Conservation (phyloP, 2,113 vertebrate genomes). For the Nibea albiflora region DNA sequence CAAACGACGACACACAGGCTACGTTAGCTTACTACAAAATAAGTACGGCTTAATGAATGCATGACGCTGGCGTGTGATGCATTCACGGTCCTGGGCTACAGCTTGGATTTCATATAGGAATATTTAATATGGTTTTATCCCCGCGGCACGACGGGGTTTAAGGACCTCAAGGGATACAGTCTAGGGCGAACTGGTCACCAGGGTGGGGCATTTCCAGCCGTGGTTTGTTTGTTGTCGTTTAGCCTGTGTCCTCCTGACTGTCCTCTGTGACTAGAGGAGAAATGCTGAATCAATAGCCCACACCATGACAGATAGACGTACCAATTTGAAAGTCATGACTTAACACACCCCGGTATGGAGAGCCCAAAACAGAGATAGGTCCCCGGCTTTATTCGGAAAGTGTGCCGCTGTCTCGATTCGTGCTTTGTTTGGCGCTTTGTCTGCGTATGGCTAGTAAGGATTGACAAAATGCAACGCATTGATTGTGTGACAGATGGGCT, state of each 20-base stretch:
- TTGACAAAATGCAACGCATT: conserved; percentile 43
- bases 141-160: conserved; percentile 55
- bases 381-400: neutral
- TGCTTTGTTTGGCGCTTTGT: conserved; percentile 56
- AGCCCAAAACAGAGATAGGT: neutral
- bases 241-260: conserved; percentile 9
- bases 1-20: neutral
- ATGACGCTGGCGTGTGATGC: conserved; percentile 1
- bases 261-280: conserved; percentile 12
- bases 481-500: conserved; percentile 78
- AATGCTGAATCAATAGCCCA: conserved; percentile 18
- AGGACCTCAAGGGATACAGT: conserved; percentile 46
- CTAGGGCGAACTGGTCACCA: conserved; percentile 48
- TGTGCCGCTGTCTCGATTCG: neutral
- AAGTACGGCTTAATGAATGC: neutral
- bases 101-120: neutral
- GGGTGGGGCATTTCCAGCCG: conserved; percentile 50
- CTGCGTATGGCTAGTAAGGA: conserved; percentile 7
- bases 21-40: neutral
- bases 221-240: conserved; percentile 19
- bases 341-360: neutral
- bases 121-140: neutral
- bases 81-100: conserved; percentile 7
- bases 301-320: neutral
- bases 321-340: conserved; percentile 22